A percentile compares a stretch with the other conserved stretches of the same genome.
Evolutionary conservation across 2,113 vertebrate genomes (phyloP).

Genomic region (Acanthochromis polyacanthus): DNA sequence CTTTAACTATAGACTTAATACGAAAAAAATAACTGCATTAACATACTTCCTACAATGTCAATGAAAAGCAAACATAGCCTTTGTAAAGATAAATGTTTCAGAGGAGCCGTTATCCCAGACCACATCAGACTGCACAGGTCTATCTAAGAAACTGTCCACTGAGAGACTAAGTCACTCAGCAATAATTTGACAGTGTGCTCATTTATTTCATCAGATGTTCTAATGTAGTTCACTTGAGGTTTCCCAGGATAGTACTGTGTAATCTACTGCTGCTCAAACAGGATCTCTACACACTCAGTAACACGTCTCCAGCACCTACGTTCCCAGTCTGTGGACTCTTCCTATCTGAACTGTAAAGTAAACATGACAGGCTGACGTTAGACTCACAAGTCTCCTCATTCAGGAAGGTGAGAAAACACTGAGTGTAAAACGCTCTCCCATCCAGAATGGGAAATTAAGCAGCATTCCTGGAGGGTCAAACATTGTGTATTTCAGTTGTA

Average conservation of each 20-base stretch:
- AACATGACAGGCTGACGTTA: constrained; percentile 62
- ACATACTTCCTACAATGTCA: too few species aligned
- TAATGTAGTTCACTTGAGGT: not conserved
- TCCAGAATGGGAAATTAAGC: not conserved
- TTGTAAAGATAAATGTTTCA: too few species aligned
- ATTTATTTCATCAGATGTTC: not conserved
- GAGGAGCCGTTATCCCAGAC: too few species aligned
- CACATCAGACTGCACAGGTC: too few species aligned
- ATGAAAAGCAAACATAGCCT: too few species aligned
- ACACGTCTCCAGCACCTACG: not conserved
- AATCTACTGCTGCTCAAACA: constrained; percentile 12
- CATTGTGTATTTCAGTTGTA: not conserved
- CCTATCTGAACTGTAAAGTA: constrained; percentile 40
- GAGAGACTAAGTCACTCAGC: not conserved
- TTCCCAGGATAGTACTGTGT: not conserved
- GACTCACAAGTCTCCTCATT: constrained; percentile 9
- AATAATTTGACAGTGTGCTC: not conserved
- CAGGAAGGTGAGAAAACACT: not conserved
- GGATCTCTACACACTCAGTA: constrained; percentile 2
- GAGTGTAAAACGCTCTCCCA: not conserved
- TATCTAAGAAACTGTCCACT: too few species aligned
- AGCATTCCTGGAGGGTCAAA: not conserved
- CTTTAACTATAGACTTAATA: too few species aligned
- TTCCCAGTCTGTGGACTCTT: not conserved
- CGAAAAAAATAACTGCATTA: too few species aligned